Evolutionary conservation across 2,113 vertebrate genomes (phyloP), one percentile per base, ranked within the genome.

Genomic region (Piliocolobus tephrosceles): DNA sequence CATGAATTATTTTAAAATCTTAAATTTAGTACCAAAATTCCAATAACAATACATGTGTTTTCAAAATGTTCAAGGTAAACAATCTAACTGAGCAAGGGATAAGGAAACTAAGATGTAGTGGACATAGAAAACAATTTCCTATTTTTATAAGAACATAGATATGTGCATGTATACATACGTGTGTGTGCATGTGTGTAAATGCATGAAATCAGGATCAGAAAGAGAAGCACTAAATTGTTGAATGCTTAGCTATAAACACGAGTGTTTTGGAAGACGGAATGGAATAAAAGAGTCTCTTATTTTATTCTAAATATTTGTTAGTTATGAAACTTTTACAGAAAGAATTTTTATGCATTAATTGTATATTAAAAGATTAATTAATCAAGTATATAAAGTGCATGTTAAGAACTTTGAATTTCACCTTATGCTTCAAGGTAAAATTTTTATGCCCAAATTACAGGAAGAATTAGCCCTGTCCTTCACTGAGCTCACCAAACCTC

Each of bases 341-440:
- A 91, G 3, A 88, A 78, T 38, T 45, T 35, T 40, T 47, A 78
- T 75, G 40, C 82, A 12, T 30, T 89, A 66, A 90, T 68, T 90
- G 12, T 82, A n/a, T 40, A 81, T 76, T n/a, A 86, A 89, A 93
- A 91, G 18, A 89, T 73, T 84, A 81, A 95, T 76, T 58, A 70
- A 55, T 43, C 43, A 47, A 95, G 40, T 64, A 94, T 13, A 64
- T 57, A 85, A 68, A 8, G 23, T 52, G 3, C n/a, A 80, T 16
- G 13, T 27, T 90, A 30, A 97, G 64, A 93, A 52, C 52, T 88
- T 73, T 68, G 12, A 68, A 76, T 81, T 73, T 96, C 47, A 92
- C 22, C 18, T 87, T 80, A 87, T 9, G 12, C 17, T 87, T 92
- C 27, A 90, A 72, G 6, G 38, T 43, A n/a, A 92, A 96, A 88